A percentile compares a stretch with the other conserved stretches of the same genome.
Conservation (phyloP, 2,113 vertebrate species). For the sheep (Ovis aries) region DNA sequence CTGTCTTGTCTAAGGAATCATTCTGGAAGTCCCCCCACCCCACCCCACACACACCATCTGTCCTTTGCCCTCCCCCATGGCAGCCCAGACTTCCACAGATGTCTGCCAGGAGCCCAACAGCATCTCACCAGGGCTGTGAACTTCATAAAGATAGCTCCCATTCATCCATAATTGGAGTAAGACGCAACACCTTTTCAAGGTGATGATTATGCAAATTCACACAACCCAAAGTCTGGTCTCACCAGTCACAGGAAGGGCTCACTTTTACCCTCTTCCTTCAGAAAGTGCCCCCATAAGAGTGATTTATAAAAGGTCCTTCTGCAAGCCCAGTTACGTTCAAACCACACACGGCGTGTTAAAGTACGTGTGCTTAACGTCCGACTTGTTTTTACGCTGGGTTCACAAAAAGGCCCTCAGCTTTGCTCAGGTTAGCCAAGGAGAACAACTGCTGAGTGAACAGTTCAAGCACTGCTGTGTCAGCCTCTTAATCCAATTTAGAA, state of each 20-base stretch:
- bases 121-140: no score
- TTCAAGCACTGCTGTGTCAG: neutral
- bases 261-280: neutral
- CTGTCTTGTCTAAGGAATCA: neutral
- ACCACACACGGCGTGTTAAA: neutral
- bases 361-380: neutral
- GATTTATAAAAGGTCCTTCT: neutral
- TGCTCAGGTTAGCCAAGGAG: conserved; percentile 31
- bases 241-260: neutral
- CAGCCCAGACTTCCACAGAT: neutral
- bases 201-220: neutral
- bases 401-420: neutral
- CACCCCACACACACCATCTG: neutral
- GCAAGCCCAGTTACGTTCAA: neutral
- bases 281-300: neutral
- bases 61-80: neutral
- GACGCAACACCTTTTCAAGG: neutral
- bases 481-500: conserved; percentile 30
- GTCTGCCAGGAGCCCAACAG: neutral
- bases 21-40: neutral
- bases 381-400: neutral
- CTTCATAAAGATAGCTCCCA: neutral
- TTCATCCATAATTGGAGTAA: neutral
- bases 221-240: neutral
- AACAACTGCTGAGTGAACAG: conserved; percentile 37